Conservation (phyloP, 2,113 vertebrate genomes). For the Esox niger region DNA sequence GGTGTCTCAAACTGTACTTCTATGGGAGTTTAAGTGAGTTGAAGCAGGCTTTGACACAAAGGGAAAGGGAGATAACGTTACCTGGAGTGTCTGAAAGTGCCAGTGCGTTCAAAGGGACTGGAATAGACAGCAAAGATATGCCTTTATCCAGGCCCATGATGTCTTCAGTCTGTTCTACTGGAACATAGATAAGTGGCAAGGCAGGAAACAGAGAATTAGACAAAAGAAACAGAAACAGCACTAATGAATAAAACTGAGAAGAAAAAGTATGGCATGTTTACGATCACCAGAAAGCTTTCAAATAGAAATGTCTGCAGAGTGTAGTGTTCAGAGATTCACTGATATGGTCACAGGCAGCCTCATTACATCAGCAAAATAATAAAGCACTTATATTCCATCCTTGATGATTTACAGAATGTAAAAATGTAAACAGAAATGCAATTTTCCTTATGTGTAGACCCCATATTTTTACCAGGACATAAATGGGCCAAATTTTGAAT, state of each 20-base stretch:
- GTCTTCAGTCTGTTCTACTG: slow-evolving; percentile 48
- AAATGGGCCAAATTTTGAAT: no score
- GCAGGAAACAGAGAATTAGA: neutral
- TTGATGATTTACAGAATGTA: no score
- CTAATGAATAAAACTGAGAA: neutral
- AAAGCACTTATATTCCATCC: no score
- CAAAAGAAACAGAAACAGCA: neutral
- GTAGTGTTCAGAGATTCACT: no score
- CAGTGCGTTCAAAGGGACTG: slow-evolving; percentile 84
- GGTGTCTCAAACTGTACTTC: neutral
- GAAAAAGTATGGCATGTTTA: neutral
- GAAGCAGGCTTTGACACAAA: neutral
- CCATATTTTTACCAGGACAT: no score
- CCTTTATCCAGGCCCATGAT: slow-evolving; percentile 70
- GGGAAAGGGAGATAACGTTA: slow-evolving; percentile 55
- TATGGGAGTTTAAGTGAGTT: neutral
- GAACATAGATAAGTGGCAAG: neutral
- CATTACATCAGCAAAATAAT: no score
- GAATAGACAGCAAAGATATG: slow-evolving; percentile 77
- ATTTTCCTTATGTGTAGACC: no score
- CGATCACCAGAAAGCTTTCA: no score
- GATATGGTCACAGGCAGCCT: no score
- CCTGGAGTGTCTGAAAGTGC: slow-evolving; percentile 83
- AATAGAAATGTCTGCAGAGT: no score
- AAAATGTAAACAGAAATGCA: no score